These are phyloP conservation scores for Tragelaphus scriptus DNA, from an alignment of 2,113 vertebrate species.

Conservation along the genomic window DNA sequence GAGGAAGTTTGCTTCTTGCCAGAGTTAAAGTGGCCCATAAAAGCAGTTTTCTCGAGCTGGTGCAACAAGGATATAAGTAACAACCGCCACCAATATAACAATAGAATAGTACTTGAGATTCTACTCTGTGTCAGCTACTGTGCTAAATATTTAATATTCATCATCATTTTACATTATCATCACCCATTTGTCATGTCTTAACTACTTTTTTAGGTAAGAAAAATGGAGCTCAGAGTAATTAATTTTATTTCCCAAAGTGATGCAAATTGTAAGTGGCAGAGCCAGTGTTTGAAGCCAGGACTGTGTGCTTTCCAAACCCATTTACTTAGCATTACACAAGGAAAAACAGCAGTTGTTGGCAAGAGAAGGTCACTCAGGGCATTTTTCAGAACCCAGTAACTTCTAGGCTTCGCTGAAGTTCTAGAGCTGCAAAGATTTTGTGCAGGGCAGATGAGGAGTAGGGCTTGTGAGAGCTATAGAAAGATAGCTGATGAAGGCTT, in stretches of 20 bases:
- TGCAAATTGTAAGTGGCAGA: conserved; percentile 35
- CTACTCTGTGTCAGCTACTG: background rate
- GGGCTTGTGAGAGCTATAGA: background rate
- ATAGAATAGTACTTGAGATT: background rate
- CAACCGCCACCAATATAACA: background rate
- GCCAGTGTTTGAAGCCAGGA: conserved; percentile 7
- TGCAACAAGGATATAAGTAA: background rate
- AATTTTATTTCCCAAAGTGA: conserved; percentile 45
- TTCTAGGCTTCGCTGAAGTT: background rate
- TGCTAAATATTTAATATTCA: background rate
- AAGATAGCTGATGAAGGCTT: background rate
- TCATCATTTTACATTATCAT: background rate
- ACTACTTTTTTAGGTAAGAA: conserved; percentile 16
- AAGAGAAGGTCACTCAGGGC: background rate
- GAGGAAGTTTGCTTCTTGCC: conserved; percentile 11
- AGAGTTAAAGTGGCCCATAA: conserved; percentile 27
- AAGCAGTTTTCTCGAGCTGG: background rate
- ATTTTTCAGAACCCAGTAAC: conserved; percentile 35
- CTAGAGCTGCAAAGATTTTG: background rate
- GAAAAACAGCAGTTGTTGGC: background rate
- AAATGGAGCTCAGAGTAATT: conserved; percentile 15
- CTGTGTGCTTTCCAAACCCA: background rate
- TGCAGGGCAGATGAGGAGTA: background rate
- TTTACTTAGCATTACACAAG: background rate
- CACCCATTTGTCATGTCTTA: background rate